Base-by-base conservation (phyloP, 2,797 vertebrate genomes). In the Notoglanidium macrostoma region DNA sequence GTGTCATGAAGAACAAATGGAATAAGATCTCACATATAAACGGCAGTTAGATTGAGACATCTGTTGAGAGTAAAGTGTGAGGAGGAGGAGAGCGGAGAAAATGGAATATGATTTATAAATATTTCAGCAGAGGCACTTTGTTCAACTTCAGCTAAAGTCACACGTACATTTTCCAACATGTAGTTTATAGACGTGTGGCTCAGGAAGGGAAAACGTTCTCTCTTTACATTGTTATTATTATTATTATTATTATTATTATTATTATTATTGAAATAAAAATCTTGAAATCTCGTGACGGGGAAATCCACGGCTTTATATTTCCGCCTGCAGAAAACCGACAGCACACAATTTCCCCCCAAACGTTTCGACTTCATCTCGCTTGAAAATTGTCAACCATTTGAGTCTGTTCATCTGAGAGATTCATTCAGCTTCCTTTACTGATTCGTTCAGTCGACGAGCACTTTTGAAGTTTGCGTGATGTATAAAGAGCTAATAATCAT, bases 31-130 rank as follows among this genome's bases (percentile, higher is more conserved):
- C 46, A 6, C 26, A 61, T 87, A 51, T 49, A 78, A 78, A 88
- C 68, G 46, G 29, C 70, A 44, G 51, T 83, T 87, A 85, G 77
- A 74, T 57, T 72, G 85, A 88, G 74, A 79, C 63, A 86, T 78
- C n/a, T 86, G 49, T 55, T 67, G 49, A 63, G 74, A 54, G 77
- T 85, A 74, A 85, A 54, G 74, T 54, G 49, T 77, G 74, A 54
- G 19, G 76, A 78, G 76, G 23, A 10, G 15, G 73, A 76, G 54
- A 59, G 32, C 10, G 19, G 15, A 29, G 74, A 10, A 32, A 77
- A 78, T 77, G 51, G 35, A 78, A 55, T 32, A 32, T 19, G 74
- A 55, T 55, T 35, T 78, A 78, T 78, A 78, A 88, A 88, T 83
- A 83, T 81, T 63, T 72, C 72, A 73, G 63, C 59, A 46, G 79